Evolutionary conservation across 2,888 invertebrate genomes (phyloP), one percentile per base, ranked within the genome.

Genomic region (Tipula lateralis): DNA sequence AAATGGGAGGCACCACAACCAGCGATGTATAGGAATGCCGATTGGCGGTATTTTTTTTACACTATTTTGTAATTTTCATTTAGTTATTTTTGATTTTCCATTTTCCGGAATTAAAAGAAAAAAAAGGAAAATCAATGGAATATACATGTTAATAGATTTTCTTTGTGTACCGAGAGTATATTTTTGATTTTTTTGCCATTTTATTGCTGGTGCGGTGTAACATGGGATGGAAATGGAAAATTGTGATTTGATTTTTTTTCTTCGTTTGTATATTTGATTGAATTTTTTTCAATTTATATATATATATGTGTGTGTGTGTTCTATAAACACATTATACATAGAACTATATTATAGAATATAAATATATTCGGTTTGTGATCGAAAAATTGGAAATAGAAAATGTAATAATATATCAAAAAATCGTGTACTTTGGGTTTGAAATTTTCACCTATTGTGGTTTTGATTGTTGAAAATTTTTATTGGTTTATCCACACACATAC

Each of bases 221-320:
- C 66, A 66, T 24, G 66, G 66, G n/a, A 66, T 66, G 66, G 66
- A 66, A 66, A 66, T 66, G 66, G 66, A 24, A 66, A 66, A 66
- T 66, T 24, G 66, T 66, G 12, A 44, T 16, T 44, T 44, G n/a
- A n/a, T n/a, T 66, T 66, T 66, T 44, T n/a, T 66, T 66, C 24
- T 24, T 19, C 9, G 66, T 19, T 24, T 66, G 1, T 66, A 66
- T 66, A 66, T 66, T 66, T 66, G 66, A 66, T 66, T 66, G 66
- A 24, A 66, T 66, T 66, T 66, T 66, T 66, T 66, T n/a, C 66
- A 66, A 66, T 66, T 66, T 66, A 66, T 66, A 66, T 66, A 13
- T 39, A 39, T 13, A 39, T 50, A 24, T 66, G 24, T 66, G 24
- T 66, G 66, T 13, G 5, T 2, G 6, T 6, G 36, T 6, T 5